Base-by-base conservation (phyloP, 92 coral and sea anemone species). In the Pocillopora meandrina region DNA sequence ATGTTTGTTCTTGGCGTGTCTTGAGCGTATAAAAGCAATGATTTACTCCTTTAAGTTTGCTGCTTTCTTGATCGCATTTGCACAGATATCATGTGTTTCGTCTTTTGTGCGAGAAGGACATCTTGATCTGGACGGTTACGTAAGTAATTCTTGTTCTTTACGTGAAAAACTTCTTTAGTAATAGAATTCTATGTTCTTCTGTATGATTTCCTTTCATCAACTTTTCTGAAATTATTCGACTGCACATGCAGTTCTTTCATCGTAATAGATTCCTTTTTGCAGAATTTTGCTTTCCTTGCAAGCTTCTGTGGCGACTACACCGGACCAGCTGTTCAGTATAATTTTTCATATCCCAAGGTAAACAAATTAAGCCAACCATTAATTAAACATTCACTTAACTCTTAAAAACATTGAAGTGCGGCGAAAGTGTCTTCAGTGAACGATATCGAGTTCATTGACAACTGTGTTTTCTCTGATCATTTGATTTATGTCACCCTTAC, bases 241-340 rank as follows among this genome's bases (percentile, higher is more conserved):
- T 80, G 21, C 19, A 55, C 26, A 26, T 26, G 26, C 58, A 12
- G 19, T 23, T 63, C 7, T 59, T 2, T n/a, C 47, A 9, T 20
- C 8, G 26, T 26, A 61, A 4, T 23, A 60, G 42, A 52, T 61
- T 83, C 16, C 33, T 76, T 72, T 84, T 82, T 77, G 12, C 16
- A 90, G 93, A 90, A 90, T 82, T 90, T 90, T 78, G 90, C 90
- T 10, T 90, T 82, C 74, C 71, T 90, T 74, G 84, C 85, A 66
- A 90, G 93, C 75, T 90, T 90, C 74, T 90, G 93, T 73, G 93
- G 93, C 31, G 65, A 87, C 62, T 84, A 90, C 1, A 86, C 78
- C 35, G 93, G 93, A 17, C 87, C 88, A 0, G 74, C 78, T 18
- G 81, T 90, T 16, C 79, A 82, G 61, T 90, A 90, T 69, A 71